Percentiles rank a stretch among this genome's conserved stretches.
phyloP scores from a whole-genome alignment of 2,888 invertebrate genomes.

The Kuschelorhynchus macadamiae region DNA sequence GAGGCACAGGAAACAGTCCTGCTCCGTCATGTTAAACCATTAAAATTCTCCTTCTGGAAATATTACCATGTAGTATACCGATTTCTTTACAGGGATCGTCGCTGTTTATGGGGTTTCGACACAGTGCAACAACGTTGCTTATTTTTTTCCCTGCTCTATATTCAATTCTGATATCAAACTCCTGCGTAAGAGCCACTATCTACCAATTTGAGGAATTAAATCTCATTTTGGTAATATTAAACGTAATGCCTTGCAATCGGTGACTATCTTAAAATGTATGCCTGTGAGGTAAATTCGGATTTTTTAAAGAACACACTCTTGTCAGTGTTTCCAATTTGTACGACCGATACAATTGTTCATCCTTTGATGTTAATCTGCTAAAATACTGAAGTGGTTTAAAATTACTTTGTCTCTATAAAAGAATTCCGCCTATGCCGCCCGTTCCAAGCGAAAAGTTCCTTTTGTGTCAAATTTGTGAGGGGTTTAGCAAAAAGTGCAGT shows the following conservation, averaged over 20 bases:
- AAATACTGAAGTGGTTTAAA: not conserved
- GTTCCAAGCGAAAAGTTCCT: not conserved
- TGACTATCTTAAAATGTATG: not conserved
- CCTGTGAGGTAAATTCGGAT: not conserved
- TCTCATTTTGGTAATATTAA: no score
- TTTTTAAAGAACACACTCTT: no score
- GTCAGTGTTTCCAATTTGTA: no score
- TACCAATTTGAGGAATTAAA: not conserved
- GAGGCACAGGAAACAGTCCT: no score
- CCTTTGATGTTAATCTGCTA: conserved; percentile 19
- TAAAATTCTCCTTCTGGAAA: conserved; percentile 3
- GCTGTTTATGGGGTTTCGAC: conserved; percentile 43
- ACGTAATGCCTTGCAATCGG: no score
- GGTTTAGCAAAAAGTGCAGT: not conserved
- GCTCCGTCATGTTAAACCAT: no score
- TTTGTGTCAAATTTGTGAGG: not conserved
- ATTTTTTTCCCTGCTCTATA: conserved; percentile 52
- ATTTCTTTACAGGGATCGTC: no score
- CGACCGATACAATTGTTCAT: no score
- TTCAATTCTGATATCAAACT: not conserved
- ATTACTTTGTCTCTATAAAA: not conserved
- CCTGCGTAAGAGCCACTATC: conserved; percentile 8
- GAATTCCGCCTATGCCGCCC: not conserved
- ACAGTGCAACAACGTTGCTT: conserved; percentile 56
- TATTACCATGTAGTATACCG: not conserved